Evolutionary conservation across 1,140 invertebrate species (phyloP).

Genomic region (Leptinotarsa defecta): DNA sequence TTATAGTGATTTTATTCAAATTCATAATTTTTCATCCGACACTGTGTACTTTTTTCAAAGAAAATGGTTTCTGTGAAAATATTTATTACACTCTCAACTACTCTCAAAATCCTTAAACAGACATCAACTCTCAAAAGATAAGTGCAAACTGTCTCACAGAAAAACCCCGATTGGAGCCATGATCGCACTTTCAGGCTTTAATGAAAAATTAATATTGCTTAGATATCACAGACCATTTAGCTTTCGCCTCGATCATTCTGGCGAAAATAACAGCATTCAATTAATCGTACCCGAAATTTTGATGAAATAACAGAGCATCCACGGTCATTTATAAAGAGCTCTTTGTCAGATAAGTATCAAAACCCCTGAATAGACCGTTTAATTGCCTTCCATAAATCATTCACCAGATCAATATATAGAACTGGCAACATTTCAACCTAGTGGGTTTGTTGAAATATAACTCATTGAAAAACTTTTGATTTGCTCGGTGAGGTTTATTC

Average conservation of each 20-base stretch:
- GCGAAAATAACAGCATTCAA: not conserved
- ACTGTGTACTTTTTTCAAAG: too few relatives aligned
- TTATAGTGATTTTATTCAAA: too few relatives aligned
- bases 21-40: too few relatives aligned
- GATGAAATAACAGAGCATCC: conserved; percentile 5
- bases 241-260: not conserved
- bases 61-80: too few relatives aligned
- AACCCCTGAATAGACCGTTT: conserved; percentile 2
- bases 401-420: not conserved
- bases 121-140: too few relatives aligned
- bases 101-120: too few relatives aligned
- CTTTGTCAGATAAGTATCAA: conserved; percentile 6
- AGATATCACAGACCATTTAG: conserved; percentile 6
- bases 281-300: conserved; percentile 1
- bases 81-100: too few relatives aligned
- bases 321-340: conserved; percentile 3
- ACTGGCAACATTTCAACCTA: not conserved
- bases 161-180: too few relatives aligned
- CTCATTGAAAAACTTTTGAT: not conserved
- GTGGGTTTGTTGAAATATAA: not conserved
- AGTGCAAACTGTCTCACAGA: too few relatives aligned
- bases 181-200: not conserved
- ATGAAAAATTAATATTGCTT: not conserved
- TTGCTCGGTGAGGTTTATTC: not conserved
- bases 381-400: conserved; percentile 4